phyloP scores from a whole-genome alignment of 2,888 invertebrate species.

The Drosophila putrida region DNA sequence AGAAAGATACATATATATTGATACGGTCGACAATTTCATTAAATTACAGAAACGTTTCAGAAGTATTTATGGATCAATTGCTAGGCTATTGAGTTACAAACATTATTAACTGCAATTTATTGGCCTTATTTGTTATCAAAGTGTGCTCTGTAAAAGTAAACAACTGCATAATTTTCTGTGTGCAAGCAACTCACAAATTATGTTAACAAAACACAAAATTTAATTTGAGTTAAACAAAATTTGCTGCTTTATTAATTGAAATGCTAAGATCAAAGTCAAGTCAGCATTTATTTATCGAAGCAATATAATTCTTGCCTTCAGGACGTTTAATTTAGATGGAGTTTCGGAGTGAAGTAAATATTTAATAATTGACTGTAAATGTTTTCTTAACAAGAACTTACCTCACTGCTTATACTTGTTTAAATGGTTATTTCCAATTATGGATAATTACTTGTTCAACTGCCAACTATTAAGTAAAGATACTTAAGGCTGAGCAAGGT shows the following conservation, averaged over 20 bases:
- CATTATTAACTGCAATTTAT: constrained; percentile 28
- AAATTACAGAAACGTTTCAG: constrained; percentile 35
- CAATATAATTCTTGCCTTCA: background rate
- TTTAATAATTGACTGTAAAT: constrained; percentile 3
- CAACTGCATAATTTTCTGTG: constrained; percentile 47
- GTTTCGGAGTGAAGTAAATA: background rate
- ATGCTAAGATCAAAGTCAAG: constrained; percentile 10
- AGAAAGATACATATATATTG: constrained; percentile 8
- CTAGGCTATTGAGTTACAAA: constrained; percentile 40
- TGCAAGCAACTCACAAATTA: constrained; percentile 10
- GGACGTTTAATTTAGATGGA: constrained; percentile 1
- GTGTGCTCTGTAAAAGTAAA: constrained; percentile 33
- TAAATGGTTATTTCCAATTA: background rate
- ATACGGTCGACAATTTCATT: constrained; percentile 36
- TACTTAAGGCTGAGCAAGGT: constrained; percentile 22
- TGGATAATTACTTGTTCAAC: background rate
- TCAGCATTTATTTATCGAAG: background rate
- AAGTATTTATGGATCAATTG: constrained; percentile 55
- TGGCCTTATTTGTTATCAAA: constrained; percentile 8
- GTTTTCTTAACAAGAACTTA: background rate
- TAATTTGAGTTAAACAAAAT: background rate
- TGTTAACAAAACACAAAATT: constrained; percentile 10
- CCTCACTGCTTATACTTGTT: background rate
- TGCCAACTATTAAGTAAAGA: background rate
- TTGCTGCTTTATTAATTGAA: background rate